Evolutionary conservation across 2,797 vertebrate genomes (phyloP), one percentile per base, ranked within the genome.

Genomic region (Rallus crepitans): DNA sequence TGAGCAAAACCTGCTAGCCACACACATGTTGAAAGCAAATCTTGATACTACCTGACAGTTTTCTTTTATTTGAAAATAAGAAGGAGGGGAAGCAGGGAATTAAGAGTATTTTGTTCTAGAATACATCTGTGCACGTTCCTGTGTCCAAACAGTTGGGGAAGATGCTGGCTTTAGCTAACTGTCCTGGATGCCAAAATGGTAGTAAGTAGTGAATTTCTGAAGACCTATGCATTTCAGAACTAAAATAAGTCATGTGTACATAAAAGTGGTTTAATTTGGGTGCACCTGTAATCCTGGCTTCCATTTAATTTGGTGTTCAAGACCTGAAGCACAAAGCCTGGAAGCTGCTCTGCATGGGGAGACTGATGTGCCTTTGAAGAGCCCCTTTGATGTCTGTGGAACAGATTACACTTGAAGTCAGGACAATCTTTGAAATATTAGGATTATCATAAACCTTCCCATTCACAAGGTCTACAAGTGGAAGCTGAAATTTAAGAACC

Each of bases 61-160:
- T 73, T 81, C 5, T 11, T 73, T 60, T 25, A 16, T 53, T 48
- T 50, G 33, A 69, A 61, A 82, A 27, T 11, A 42, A 63, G 37
- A 87, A 20, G 6, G 4, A 68, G 6, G 2, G 16, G 3, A 72
- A 68, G 12, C 2, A 50, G 5, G 12, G 33, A 42, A 30, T 11
- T 27, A 56, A 37, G 50, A 76, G 5, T 40, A 47, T 6, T 3
- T 53, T 48, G 8, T 33, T 77, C 18, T 76, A 39, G 15, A 72
- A 59, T 55, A 24, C 2, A 0, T 8, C 1, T 20, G 15, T 33
- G 6, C 30, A 31, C 0, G 0, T 23, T 37, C 8, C 18, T 27
- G 2, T 24, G 37, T 28, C 37, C 47, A 24, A 31, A 33, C 16
- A 64, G 6, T 1, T 57, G 59, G 20, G 8, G 12, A 60, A 21